These are phyloP conservation scores for Rhopalosiphum nymphaeae DNA, from an alignment of 2,888 invertebrate species.

Conservation along the genomic window DNA sequence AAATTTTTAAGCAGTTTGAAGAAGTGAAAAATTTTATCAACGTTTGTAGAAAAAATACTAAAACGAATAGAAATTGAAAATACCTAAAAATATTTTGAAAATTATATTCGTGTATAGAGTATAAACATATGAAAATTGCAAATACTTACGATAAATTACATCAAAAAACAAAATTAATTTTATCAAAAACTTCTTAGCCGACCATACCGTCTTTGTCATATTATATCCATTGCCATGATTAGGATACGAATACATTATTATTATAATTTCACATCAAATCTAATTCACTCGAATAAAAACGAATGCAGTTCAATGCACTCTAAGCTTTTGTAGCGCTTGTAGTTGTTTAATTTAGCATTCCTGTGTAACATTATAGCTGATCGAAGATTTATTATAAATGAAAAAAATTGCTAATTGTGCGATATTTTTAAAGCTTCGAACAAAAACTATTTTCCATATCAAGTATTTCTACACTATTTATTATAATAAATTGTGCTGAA, in stretches of 20 bases:
- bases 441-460: background rate
- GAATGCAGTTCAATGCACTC: slow-evolving; percentile 10
- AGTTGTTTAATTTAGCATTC: slow-evolving; percentile 13
- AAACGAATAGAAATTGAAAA: no score
- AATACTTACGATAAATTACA: no score
- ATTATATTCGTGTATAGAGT: no score
- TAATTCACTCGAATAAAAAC: background rate
- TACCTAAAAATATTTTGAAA: no score
- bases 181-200: background rate
- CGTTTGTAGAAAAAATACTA: no score
- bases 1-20: no score
- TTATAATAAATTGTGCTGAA: slow-evolving; percentile 6
- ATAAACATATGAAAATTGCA: no score
- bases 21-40: no score
- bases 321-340: background rate
- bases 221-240: background rate
- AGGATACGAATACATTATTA: background rate
- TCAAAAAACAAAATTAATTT: no score
- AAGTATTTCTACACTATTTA: background rate
- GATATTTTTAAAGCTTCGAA: slow-evolving; percentile 11
- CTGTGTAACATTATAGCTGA: background rate
- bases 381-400: background rate
- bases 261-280: background rate
- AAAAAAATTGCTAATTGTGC: background rate
- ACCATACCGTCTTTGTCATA: background rate